Conservation (phyloP, 2,113 vertebrate genomes). For the Thomomys bottae region DNA sequence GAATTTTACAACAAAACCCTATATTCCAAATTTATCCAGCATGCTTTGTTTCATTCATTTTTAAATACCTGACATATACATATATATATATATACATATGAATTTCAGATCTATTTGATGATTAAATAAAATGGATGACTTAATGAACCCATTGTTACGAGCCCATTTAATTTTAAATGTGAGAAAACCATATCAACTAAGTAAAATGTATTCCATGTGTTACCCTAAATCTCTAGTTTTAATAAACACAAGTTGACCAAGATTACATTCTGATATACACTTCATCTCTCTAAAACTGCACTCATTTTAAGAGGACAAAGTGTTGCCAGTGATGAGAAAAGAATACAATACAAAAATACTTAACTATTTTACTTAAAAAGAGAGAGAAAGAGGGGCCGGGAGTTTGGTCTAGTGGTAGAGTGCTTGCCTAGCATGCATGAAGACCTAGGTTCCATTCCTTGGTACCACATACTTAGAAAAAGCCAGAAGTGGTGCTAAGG, state of each 20-base stretch:
- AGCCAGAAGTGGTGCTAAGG: too few relatives aligned
- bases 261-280: not conserved
- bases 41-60: not conserved
- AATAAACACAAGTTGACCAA: not conserved
- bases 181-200: slow-evolving; percentile 5
- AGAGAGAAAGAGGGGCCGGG: too few relatives aligned
- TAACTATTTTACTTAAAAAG: not conserved
- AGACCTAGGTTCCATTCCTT: too few relatives aligned
- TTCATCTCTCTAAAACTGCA: slow-evolving; percentile 34
- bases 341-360: not conserved
- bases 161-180: not conserved
- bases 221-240: slow-evolving; percentile 1
- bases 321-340: not conserved
- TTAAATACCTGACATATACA: not conserved
- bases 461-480: too few relatives aligned
- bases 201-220: not conserved
- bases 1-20: too few relatives aligned
- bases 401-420: too few relatives aligned
- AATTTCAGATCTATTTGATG: not conserved
- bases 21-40: too few relatives aligned
- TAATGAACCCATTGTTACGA: not conserved
- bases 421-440: too few relatives aligned
- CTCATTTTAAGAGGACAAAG: slow-evolving; percentile 12
- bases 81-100: too few relatives aligned
- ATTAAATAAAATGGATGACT: slow-evolving; percentile 2